Base-by-base conservation (phyloP, 2,113 vertebrate species). In the Sialia sialis region DNA sequence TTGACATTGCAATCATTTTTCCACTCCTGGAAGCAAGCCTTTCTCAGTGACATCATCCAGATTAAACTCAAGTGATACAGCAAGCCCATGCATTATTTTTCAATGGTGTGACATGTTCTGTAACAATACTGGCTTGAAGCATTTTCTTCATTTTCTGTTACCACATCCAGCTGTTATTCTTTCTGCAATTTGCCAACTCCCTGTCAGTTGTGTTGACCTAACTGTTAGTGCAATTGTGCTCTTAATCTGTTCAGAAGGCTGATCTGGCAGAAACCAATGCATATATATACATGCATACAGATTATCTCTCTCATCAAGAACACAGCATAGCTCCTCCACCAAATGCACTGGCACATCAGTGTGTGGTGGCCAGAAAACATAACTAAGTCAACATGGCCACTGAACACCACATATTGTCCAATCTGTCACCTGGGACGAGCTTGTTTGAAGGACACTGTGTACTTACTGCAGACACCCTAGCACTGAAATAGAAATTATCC, bases 11-110 rank as follows among this genome's bases (percentile, higher is more conserved):
- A 92, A 0, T 89, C 38, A 49, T 94, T 94, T 95, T 95, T 91
- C 63, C 70, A 69, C 54, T 56, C 51, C 59, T 95, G 91, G 81
- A 91, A 95, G 81, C 74, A 76, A 95, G 46, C 67, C 75, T 85
- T 94, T 94, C 38, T 78, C 4, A 2, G 55, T 95, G 87, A 87
- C 77, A 62, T 93, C 84, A 95, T 60, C 66, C 51, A 54, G 89
- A 89, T 87, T 84, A 85, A 94, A 55, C 62, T 83, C 87, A 44
- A 87, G 56, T 79, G 67, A 87, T 49, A 38, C 38, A 81, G 67
- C 13, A 13, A 92, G 51, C 49, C 79, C 43, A 6, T 86, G 55
- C 68, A 74, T 94, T 89, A 86, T 92, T 87, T 89, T 87, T 77
- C 84, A 82, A 74, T 91, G 90, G 29, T 38, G 16, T 75, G 69